phyloP scores from a whole-genome alignment of 2,797 vertebrate species.

The Channa striata region DNA sequence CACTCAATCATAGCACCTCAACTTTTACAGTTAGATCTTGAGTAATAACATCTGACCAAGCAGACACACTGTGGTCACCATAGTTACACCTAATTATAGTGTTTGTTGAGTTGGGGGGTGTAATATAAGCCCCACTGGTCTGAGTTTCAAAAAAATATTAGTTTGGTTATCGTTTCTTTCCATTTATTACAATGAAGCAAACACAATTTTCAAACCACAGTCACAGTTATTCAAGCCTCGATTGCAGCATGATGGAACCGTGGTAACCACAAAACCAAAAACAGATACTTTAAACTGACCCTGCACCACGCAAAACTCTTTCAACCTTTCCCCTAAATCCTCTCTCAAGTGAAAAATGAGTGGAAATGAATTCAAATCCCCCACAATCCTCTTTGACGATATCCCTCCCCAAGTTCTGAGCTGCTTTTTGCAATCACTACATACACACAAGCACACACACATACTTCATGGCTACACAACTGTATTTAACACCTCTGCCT shows the following conservation, averaged over 20 bases:
- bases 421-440: constrained; percentile 48
- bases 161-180: constrained; percentile 50
- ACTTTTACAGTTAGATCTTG: constrained; percentile 36
- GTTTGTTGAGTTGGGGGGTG: constrained; percentile 47
- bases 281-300: constrained; percentile 57
- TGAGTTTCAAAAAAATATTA: constrained; percentile 53
- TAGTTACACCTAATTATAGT: constrained; percentile 52
- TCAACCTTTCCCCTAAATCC: constrained; percentile 66
- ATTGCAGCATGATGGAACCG: constrained; percentile 61
- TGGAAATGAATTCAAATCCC: constrained; percentile 71
- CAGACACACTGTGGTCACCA: constrained; percentile 39
- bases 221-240: constrained; percentile 26
- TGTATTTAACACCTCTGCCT: constrained; percentile 53
- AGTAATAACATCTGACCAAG: constrained; percentile 47
- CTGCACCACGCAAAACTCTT: constrained; percentile 38
- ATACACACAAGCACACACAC: constrained; percentile 1
- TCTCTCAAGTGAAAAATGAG: constrained; percentile 61
- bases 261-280: constrained; percentile 49
- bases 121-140: constrained; percentile 42
- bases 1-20: constrained; percentile 10
- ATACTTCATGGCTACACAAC: constrained; percentile 30
- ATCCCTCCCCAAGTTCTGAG: constrained; percentile 24
- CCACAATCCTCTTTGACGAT: constrained; percentile 53
- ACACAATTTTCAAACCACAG: constrained; percentile 44
- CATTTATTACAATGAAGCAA: constrained; percentile 49